phyloP scores from a whole-genome alignment of 2,113 vertebrate genomes.

The Corynorhinus townsendii region DNA sequence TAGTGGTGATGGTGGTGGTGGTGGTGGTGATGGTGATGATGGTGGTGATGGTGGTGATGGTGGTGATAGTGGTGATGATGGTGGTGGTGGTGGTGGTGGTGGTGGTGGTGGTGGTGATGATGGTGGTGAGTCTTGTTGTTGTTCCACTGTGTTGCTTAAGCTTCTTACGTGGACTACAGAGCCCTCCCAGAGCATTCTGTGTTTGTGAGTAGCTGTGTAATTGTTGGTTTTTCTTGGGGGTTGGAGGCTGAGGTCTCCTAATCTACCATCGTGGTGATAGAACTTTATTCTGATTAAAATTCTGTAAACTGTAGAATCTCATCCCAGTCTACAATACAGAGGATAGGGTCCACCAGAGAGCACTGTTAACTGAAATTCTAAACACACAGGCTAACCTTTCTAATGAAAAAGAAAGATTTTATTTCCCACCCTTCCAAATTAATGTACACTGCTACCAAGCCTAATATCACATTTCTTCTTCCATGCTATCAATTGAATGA shows the following conservation, averaged over 20 bases:
- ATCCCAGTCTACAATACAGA: background rate
- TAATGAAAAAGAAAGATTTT: constrained; percentile 12
- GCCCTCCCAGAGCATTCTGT: background rate
- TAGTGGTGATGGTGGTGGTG: too few species aligned
- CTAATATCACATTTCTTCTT: background rate
- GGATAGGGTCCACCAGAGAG: background rate
- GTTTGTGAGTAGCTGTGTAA: background rate
- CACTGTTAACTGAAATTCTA: background rate
- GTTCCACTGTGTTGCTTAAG: background rate
- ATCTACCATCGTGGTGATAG: background rate
- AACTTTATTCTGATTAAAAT: background rate
- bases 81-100: background rate
- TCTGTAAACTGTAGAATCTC: background rate
- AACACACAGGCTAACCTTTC: background rate
- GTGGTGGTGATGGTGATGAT: too few species aligned
- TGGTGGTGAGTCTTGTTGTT: background rate
- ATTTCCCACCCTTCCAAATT: background rate
- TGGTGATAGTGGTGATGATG: too few species aligned
- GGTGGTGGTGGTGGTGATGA: too few species aligned
- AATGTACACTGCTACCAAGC: background rate
- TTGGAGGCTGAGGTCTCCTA: background rate
- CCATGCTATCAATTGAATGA: background rate
- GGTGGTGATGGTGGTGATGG: background rate
- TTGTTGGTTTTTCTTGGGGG: background rate
- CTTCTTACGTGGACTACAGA: background rate